Base-by-base conservation (phyloP, 2,888 invertebrate genomes). In the Eupithecia insigniata region DNA sequence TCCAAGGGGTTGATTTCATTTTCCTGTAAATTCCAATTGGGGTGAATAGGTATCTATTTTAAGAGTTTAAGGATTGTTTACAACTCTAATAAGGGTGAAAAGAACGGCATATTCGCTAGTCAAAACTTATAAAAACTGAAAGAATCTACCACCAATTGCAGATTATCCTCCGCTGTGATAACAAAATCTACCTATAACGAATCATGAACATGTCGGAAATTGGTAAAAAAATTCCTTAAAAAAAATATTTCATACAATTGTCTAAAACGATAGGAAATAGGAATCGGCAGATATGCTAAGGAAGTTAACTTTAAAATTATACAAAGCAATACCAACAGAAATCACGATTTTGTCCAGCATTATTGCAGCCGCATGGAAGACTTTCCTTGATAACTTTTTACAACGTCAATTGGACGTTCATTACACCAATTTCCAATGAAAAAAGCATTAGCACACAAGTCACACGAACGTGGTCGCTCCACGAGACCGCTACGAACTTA, bases 1-100 rank as follows among this genome's bases (percentile, higher is more conserved):
- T 93, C 92, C 76, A 82, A 86, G 69, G 88, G 88, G 71, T 81
- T 87, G 79, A 92, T 90, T 78, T 90, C 88, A 85, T 88, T 91
- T 78, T 93, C 93, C 94, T 93, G 93, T 76, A 93, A 93, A 88
- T 79, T 82, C 80, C 76, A 85, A 89, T 77, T 74, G 72, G 75
- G 18, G 58, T 73, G 26, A 75, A 64, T 71, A n/a, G n/a, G n/a
- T n/a, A 66, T 18, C 28, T 60, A 60, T 60, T 28, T 39, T 39
- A 55, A 55, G 10, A n/a, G 26, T 55, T 2, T 22, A 12, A 26
- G 4, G 12, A 55, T 55, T 55, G 14, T 55, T 55, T 22, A 22
- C 3, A 2, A 26, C 1, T 55, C 4, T 14, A 55, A 26, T 55
- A 8, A 14, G 22, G 10, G 46, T 22, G 1, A 10, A 22, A 46